These are phyloP conservation scores for Acipenser oxyrinchus DNA, from an alignment of 2,797 vertebrate species.

Conservation along the genomic window DNA sequence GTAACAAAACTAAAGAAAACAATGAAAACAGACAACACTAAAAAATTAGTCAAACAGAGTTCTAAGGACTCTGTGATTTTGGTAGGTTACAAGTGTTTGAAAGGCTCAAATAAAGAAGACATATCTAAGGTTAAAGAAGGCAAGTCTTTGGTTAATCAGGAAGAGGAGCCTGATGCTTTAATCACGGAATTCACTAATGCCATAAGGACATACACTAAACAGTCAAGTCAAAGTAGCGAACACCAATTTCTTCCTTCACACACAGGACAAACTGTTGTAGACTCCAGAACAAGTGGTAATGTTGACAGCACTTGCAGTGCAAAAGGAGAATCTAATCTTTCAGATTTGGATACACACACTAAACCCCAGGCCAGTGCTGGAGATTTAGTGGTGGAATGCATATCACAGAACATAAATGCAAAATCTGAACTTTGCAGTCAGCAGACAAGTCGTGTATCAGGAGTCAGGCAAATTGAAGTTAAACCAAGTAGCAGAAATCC, in stretches of 20 bases:
- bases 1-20: constrained; percentile 89
- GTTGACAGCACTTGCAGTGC: constrained; percentile 46
- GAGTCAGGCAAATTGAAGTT: constrained; percentile 67
- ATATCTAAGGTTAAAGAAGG: constrained; percentile 38
- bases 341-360: constrained; percentile 53
- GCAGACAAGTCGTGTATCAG: constrained; percentile 42
- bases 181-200: constrained; percentile 49
- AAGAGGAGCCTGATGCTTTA: constrained; percentile 60
- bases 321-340: constrained; percentile 46
- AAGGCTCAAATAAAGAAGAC: constrained; percentile 65
- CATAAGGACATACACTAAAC: constrained; percentile 57
- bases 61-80: constrained; percentile 92
- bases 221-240: constrained; percentile 50
- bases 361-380: constrained; percentile 70
- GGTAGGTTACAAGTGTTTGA: constrained; percentile 92
- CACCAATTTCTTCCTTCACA: constrained; percentile 48
- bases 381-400: constrained; percentile 45
- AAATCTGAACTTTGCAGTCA: constrained; percentile 40
- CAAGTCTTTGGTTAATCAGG: constrained; percentile 52
- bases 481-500: constrained; percentile 67
- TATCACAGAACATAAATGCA: constrained; percentile 42
- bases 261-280: constrained; percentile 46
- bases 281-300: constrained; percentile 46
- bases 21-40: constrained; percentile 82
- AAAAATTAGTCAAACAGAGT: constrained; percentile 83